Conservation (phyloP, 1,140 invertebrate genomes). For the Bicyclus anynana region DNA sequence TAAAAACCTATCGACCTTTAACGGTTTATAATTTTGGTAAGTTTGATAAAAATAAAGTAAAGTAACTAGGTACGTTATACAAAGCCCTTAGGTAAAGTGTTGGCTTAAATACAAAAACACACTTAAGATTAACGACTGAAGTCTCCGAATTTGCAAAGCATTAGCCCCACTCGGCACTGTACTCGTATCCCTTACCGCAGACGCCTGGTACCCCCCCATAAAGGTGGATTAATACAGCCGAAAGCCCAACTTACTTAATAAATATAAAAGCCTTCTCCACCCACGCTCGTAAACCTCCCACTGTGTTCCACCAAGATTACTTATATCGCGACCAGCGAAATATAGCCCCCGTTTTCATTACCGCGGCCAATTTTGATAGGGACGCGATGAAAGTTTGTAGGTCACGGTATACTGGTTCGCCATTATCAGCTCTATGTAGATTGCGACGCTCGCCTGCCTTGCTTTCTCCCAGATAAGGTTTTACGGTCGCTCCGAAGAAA, state of each 20-base stretch:
- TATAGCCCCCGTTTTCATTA: slow-evolving; percentile 57
- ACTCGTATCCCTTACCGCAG: slow-evolving; percentile 25
- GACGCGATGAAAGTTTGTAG: slow-evolving; percentile 34
- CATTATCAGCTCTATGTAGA: slow-evolving; percentile 75
- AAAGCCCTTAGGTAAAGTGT: slow-evolving; percentile 9
- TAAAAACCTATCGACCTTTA: too few relatives aligned
- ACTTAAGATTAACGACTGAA: slow-evolving; percentile 20
- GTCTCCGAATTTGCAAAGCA: slow-evolving; percentile 24
- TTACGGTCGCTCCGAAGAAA: slow-evolving; percentile 64
- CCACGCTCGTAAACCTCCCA: slow-evolving; percentile 71
- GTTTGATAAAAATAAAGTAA: too few relatives aligned
- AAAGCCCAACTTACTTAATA: slow-evolving; percentile 77
- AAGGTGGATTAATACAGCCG: slow-evolving; percentile 74
- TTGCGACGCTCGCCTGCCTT: slow-evolving; percentile 60
- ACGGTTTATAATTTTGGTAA: too few relatives aligned
- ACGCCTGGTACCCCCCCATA: slow-evolving; percentile 59
- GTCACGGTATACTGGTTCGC: slow-evolving; percentile 46
- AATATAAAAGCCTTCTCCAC: slow-evolving; percentile 76
- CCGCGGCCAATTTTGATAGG: slow-evolving; percentile 21
- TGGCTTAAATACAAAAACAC: slow-evolving; percentile 15
- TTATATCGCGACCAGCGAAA: slow-evolving; percentile 59
- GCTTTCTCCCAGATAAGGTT: slow-evolving; percentile 74
- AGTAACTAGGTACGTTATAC: too few relatives aligned
- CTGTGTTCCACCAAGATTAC: slow-evolving; percentile 69
- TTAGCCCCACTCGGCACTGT: slow-evolving; percentile 22